These are phyloP conservation scores for Pyrgus malvae DNA, from an alignment of 2,888 invertebrate species.

Conservation along the genomic window DNA sequence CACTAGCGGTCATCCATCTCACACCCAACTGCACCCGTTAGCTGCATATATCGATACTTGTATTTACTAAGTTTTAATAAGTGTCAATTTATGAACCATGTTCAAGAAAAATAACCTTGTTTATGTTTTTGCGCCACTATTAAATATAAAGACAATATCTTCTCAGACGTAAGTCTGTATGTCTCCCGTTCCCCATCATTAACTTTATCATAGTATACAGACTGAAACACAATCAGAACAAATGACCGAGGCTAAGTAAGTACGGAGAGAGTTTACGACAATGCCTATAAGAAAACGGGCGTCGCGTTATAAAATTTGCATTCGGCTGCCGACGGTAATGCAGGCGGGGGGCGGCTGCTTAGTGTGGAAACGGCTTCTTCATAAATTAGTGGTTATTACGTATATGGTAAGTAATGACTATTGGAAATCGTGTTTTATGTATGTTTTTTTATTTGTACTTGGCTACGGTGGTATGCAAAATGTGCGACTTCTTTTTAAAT, in stretches of 20 bases:
- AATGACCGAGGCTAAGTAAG: slow-evolving; percentile 73
- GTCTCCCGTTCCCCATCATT: slow-evolving; percentile 17
- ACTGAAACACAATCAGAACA: slow-evolving; percentile 56
- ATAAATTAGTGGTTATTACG: background rate
- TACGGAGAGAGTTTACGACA: slow-evolving; percentile 64
- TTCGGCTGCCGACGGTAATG: slow-evolving; percentile 70
- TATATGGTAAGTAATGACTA: no score
- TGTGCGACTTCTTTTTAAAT: no score
- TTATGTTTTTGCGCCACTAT: no score
- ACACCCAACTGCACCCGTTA: no score
- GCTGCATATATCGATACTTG: no score
- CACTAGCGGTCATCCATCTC: no score
- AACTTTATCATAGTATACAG: slow-evolving; percentile 1
- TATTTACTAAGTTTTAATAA: no score
- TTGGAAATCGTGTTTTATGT: no score
- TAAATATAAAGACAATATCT: background rate
- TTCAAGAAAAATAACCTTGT: background rate
- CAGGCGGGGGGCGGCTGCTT: slow-evolving; percentile 48
- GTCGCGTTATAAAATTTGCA: slow-evolving; percentile 79
- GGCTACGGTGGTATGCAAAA: no score
- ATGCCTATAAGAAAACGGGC: slow-evolving; percentile 77
- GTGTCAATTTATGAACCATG: no score
- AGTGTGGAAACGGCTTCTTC: slow-evolving; percentile 49
- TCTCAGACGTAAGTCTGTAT: background rate
- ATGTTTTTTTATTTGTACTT: no score